Percentiles rank a stretch among this genome's conserved stretches.
Evolutionary conservation across 2,797 vertebrate genomes (phyloP).

Genomic region (Nothura maculosa): DNA sequence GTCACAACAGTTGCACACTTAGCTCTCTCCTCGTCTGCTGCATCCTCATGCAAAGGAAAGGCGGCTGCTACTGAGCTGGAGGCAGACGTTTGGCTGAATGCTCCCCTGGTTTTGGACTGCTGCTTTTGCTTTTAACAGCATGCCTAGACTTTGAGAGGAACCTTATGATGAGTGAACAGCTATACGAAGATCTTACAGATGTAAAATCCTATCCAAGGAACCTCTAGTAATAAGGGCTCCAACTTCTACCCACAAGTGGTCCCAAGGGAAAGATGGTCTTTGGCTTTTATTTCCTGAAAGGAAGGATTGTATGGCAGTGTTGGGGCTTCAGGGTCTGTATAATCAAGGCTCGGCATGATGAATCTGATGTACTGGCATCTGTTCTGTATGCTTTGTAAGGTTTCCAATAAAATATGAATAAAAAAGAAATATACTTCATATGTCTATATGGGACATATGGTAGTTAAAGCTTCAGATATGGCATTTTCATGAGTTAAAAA

Average conservation of each 20-base stretch:
- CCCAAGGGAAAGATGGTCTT: constrained; percentile 60
- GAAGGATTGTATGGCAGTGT: constrained; percentile 69
- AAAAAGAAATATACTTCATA: constrained; percentile 66
- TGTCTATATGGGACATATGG: constrained; percentile 50
- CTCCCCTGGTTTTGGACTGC: constrained; percentile 8
- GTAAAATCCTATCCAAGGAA: constrained; percentile 54
- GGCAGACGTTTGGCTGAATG: constrained; percentile 2
- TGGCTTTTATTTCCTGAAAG: constrained; percentile 75
- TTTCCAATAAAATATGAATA: constrained; percentile 71
- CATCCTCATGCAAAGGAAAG: not conserved
- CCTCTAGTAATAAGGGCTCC: constrained; percentile 67
- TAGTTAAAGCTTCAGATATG: constrained; percentile 43
- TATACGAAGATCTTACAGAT: constrained; percentile 50
- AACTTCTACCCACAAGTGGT: constrained; percentile 65
- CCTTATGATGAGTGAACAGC: constrained; percentile 66
- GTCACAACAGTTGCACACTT: accelerated
- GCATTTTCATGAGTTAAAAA: constrained; percentile 39
- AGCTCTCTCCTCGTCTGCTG: not conserved
- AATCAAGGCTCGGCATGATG: constrained; percentile 66
- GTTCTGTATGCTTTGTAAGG: constrained; percentile 72
- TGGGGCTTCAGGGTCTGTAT: constrained; percentile 53
- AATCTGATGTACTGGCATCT: constrained; percentile 70
- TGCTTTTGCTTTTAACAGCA: constrained; percentile 25
- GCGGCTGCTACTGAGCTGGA: not conserved
- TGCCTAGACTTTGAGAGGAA: constrained; percentile 47